These are phyloP conservation scores for Neogobius melanostomus DNA, from an alignment of 2,113 vertebrate species.

Conservation along the genomic window DNA sequence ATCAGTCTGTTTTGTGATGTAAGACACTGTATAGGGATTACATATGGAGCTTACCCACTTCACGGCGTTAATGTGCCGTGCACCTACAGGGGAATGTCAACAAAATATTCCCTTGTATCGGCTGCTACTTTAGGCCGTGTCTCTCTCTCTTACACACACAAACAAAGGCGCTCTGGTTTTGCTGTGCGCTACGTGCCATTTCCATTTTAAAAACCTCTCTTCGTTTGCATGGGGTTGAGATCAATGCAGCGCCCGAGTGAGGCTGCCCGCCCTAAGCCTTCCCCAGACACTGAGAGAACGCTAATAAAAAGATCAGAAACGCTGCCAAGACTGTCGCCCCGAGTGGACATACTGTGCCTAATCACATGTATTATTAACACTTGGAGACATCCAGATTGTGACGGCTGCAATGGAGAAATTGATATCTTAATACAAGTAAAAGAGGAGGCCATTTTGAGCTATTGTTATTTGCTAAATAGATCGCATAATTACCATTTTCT, in stretches of 20 bases:
- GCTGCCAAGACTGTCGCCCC: slow-evolving; percentile 56
- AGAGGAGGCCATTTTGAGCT: not conserved
- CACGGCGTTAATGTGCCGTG: slow-evolving; percentile 39
- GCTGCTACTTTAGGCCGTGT: slow-evolving; percentile 64
- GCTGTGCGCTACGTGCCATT: slow-evolving; percentile 43
- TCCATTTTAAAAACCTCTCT: slow-evolving; percentile 54
- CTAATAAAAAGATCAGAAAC: slow-evolving; percentile 71
- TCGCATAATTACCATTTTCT: no score
- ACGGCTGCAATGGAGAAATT: slow-evolving; percentile 10
- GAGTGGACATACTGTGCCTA: slow-evolving; percentile 50
- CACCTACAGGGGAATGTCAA: slow-evolving; percentile 59
- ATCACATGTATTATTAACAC: slow-evolving; percentile 64
- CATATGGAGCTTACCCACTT: slow-evolving; percentile 48
- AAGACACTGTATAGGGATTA: slow-evolving; percentile 30
- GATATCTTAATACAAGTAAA: not conserved
- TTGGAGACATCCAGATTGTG: slow-evolving; percentile 50
- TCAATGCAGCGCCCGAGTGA: slow-evolving; percentile 54
- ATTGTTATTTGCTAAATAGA: not conserved
- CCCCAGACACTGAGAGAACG: slow-evolving; percentile 60
- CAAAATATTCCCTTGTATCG: slow-evolving; percentile 46
- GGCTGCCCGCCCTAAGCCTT: slow-evolving; percentile 57
- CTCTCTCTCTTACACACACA: slow-evolving; percentile 15
- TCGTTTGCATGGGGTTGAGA: slow-evolving; percentile 64
- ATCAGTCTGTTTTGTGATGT: slow-evolving; percentile 20
- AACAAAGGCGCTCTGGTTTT: slow-evolving; percentile 54